phyloP scores from a whole-genome alignment of 2,888 invertebrate species.

The Lepidochrysops patricia region DNA sequence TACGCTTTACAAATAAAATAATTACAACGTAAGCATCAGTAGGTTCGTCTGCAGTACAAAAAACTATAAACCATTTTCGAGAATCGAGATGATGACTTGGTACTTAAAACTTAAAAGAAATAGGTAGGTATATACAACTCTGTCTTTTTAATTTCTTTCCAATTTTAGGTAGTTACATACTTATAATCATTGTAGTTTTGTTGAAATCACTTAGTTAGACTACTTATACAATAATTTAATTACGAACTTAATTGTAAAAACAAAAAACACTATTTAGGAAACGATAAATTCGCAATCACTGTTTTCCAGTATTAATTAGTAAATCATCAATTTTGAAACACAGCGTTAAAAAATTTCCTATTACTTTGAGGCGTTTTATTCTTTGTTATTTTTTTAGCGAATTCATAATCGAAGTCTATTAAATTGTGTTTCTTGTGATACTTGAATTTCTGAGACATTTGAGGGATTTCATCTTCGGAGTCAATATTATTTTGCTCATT shows the following conservation, averaged over 20 bases:
- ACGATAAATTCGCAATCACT: not conserved
- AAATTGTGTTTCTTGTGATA: not conserved
- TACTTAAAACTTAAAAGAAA: too few species aligned
- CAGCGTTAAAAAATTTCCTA: constrained; percentile 21
- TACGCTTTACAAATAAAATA: too few species aligned
- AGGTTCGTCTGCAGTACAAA: too few species aligned
- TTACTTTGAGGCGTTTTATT: constrained; percentile 17
- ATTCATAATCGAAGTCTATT: not conserved
- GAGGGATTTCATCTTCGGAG: not conserved
- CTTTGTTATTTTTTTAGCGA: not conserved
- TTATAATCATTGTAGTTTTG: not conserved
- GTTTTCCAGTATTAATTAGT: not conserved
- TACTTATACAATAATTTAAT: too few species aligned
- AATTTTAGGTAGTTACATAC: too few species aligned
- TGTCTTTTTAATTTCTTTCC: too few species aligned
- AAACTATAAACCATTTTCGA: too few species aligned
- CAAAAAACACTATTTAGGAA: too few species aligned
- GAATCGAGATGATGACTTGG: too few species aligned
- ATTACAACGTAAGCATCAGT: too few species aligned
- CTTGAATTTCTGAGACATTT: not conserved
- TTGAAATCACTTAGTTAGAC: not conserved
- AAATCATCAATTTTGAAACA: constrained; percentile 15
- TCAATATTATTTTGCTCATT: not conserved
- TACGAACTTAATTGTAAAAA: too few species aligned
- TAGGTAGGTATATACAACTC: too few species aligned